Base-by-base conservation (phyloP, 30 jellyfish, hydroid and myxozoan genomes). In the Nemopilema nomurai region DNA sequence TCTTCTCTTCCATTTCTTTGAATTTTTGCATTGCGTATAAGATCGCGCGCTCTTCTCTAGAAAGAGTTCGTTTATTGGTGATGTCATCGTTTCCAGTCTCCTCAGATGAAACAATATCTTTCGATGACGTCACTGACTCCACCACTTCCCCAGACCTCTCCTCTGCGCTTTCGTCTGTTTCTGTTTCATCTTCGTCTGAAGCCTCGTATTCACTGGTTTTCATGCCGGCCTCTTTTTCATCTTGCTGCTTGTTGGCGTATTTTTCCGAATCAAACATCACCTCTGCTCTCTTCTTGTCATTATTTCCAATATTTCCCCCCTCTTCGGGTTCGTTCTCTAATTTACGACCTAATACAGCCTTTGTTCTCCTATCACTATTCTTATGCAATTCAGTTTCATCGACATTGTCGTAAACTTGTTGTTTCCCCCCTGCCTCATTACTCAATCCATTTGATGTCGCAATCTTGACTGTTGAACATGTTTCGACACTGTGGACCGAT, bases 11-110 rank as follows among this genome's bases (percentile, higher is more conserved):
- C 92, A 83, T 83, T 57, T 83, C 86, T 69, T 83, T 72, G 49
- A 83, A 83, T 51, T 62, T 83, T 69, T 83, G 86, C 92, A 83
- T 62, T 9, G 92, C 92, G 18, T 83, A 83, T 31, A 70, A 85
- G 32, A 83, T 83, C 20, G 92, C 92, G n/a, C 92, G 83, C 32
- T 83, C 92, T 62, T 83, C 92, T 8, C 92, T 84, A 18, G 86
- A 68, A 57, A 83, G 33, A 8, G 4, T 21, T 22, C 85, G 77
- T 24, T 71, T 73, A 22, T 23, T 49, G 18, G 67, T 67, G 21
- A 62, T 49, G 27, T 81, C 90, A 16, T 49, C 90, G 28, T 23
- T 50, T 16, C 49, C 62, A 28, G 67, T 22, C 20, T 68, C 84
- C 52, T 69, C 83, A 33, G 83, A 51, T 0, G 84, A 27, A n/a